Evolutionary conservation across 2,888 invertebrate genomes (phyloP), one percentile per base, ranked within the genome.

Genomic region (Sinohyriopsis cumingii): DNA sequence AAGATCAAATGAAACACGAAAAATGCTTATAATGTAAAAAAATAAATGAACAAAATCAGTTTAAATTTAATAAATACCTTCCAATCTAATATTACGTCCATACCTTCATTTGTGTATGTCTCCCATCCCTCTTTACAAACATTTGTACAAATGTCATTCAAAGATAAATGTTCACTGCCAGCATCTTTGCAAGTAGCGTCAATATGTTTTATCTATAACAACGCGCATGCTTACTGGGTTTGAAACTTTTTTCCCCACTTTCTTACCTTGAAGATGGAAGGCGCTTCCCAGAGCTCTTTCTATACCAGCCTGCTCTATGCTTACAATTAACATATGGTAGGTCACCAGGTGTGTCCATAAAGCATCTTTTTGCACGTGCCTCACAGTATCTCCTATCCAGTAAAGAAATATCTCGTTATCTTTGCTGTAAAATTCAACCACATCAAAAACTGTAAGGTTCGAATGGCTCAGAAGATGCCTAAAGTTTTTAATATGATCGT

Each of bases 271-370:
- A 5, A 82, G 76, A 60, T 71, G 84, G 64, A 76, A 84, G 1
- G 81, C 76, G 56, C 82, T 78, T 1, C 86, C 86, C 5, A 84
- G 70, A 0, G 84, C 84, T 28, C 86, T 63, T 67, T 86, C 86
- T 15, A 83, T 73, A 0, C 84, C 84, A 1, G 83, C 81, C 63
- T 84, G 78, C 65, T 84, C 86, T 62, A 83, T 83, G 33, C 82
- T 80, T 55, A 83, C 53, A 12, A 83, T 70, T 59, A 86, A 69
- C 80, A 84, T 78, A 67, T 86, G 79, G 72, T 83, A 84, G 9
- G 78, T 79, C 3, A 81, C 79, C 20, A 86, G 71, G 5, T 76
- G 75, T 57, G 73, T 72, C 86, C 86, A 86, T 53, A 76, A 71
- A 1, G 66, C 53, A 0, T 79, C 73, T 5, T 74, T 71, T 25